Evolutionary conservation across 2,113 vertebrate species (phyloP).

Genomic region (Mustela nigripes): DNA sequence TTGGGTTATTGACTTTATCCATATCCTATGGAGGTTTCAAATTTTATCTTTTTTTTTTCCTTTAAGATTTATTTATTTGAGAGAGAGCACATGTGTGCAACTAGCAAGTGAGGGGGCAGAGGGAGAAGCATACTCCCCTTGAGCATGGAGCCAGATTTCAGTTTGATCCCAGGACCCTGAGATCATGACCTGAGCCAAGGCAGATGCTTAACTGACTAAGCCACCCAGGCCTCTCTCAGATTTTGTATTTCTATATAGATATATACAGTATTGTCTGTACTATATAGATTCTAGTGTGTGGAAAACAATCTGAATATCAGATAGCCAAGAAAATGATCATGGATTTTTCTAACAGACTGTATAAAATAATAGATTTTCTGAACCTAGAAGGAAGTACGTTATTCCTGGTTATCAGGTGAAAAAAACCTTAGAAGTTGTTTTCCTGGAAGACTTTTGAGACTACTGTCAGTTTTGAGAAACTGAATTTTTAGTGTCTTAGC

Average conservation of each 20-base stretch:
- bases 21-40: not conserved
- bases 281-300: not conserved
- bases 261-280: not conserved
- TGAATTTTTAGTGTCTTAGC: not conserved
- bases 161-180: not conserved
- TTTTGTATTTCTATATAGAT: not conserved
- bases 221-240: not conserved
- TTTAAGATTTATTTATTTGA: not conserved
- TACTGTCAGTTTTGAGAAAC: not conserved
- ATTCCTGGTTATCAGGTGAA: not conserved
- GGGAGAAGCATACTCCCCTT: not conserved
- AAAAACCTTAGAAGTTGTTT: constrained; percentile 12
- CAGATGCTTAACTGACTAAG: not conserved
- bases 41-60: not conserved
- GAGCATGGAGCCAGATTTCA: not conserved
- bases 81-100: not conserved
- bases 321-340: not conserved
- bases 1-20: not conserved
- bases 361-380: not conserved
- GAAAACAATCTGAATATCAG: constrained; percentile 46
- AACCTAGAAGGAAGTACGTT: constrained; percentile 19
- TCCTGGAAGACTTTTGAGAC: not conserved
- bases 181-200: not conserved
- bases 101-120: not conserved
- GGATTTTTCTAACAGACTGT: not conserved